A percentile compares a stretch with the other conserved stretches of the same genome.
These are phyloP conservation scores for Saguinus midas DNA, from an alignment of 2,113 vertebrate species.

Conservation along the genomic window DNA sequence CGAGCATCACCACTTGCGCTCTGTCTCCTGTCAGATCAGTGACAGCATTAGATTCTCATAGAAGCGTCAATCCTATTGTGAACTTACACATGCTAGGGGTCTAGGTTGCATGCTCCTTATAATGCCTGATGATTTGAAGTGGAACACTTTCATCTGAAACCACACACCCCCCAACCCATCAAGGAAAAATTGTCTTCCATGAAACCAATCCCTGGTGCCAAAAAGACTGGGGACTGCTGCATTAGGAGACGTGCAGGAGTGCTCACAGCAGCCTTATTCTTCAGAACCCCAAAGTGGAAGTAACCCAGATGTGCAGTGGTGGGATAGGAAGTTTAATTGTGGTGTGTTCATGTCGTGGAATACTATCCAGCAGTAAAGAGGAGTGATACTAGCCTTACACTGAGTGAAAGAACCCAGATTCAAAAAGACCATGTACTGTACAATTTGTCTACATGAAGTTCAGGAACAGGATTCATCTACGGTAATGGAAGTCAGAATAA, in stretches of 20 bases:
- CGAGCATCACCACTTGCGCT: too few relatives aligned
- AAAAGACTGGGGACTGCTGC: too few relatives aligned
- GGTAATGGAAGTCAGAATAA: not conserved
- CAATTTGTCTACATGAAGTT: not conserved
- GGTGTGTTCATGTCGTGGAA: accelerated
- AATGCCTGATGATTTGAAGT: too few relatives aligned
- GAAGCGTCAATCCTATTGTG: too few relatives aligned
- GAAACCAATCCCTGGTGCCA: too few relatives aligned
- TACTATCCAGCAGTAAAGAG: accelerated
- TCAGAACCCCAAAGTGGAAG: not conserved
- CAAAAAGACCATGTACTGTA: accelerated
- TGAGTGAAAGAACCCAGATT: not conserved
- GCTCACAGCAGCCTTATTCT: accelerated
- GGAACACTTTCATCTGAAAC: too few relatives aligned
- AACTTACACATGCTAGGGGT: too few relatives aligned
- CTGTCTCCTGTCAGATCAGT: too few relatives aligned
- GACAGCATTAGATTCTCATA: too few relatives aligned
- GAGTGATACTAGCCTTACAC: accelerated
- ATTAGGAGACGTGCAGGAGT: accelerated
- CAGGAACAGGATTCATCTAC: accelerated
- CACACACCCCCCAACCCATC: too few relatives aligned
- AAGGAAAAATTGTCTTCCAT: too few relatives aligned
- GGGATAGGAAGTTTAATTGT: not conserved
- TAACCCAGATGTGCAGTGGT: not conserved
- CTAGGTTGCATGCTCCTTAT: too few relatives aligned